These are phyloP conservation scores for Henricia sp. DNA, from an alignment of 53 echinoderm and acorn worm species.

Conservation along the genomic window DNA sequence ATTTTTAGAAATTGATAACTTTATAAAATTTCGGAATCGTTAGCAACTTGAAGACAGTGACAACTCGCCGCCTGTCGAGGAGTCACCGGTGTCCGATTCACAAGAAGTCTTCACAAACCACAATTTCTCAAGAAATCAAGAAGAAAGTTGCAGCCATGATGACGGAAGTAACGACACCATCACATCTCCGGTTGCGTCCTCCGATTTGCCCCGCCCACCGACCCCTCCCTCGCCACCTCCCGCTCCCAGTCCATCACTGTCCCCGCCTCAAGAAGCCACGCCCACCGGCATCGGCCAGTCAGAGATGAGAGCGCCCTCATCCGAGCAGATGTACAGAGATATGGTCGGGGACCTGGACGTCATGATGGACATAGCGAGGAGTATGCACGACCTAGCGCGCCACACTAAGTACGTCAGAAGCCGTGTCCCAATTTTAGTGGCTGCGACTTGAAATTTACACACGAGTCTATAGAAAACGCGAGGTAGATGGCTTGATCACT, in stretches of 20 bases:
- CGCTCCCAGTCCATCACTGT: not conserved
- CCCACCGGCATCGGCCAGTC: conserved; percentile 21
- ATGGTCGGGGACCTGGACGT: conserved; percentile 52
- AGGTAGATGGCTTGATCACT: too few relatives aligned
- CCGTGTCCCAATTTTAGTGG: too few relatives aligned
- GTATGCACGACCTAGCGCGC: conserved; percentile 57
- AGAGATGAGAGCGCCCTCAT: conserved; percentile 43
- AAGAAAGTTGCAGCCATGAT: conserved; percentile 4
- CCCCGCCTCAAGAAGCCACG: too few relatives aligned
- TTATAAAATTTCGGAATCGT: too few relatives aligned
- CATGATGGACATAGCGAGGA: conserved; percentile 59
- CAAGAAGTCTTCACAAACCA: conserved; percentile 20
- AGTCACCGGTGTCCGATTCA: conserved; percentile 16
- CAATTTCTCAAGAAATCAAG: conserved; percentile 21
- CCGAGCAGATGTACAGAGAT: conserved; percentile 35
- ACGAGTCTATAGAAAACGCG: too few relatives aligned
- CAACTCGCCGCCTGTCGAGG: not conserved
- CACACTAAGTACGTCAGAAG: conserved; percentile 29
- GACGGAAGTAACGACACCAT: not conserved
- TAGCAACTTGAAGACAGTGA: conserved; percentile 2
- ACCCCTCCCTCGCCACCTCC: not conserved
- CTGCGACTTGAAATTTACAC: too few relatives aligned
- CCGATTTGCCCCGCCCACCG: not conserved
- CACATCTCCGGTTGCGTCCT: not conserved
- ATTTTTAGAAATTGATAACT: too few relatives aligned